These are phyloP conservation scores for Microctonus brassicae DNA, from an alignment of 2,888 invertebrate genomes.

Conservation along the genomic window DNA sequence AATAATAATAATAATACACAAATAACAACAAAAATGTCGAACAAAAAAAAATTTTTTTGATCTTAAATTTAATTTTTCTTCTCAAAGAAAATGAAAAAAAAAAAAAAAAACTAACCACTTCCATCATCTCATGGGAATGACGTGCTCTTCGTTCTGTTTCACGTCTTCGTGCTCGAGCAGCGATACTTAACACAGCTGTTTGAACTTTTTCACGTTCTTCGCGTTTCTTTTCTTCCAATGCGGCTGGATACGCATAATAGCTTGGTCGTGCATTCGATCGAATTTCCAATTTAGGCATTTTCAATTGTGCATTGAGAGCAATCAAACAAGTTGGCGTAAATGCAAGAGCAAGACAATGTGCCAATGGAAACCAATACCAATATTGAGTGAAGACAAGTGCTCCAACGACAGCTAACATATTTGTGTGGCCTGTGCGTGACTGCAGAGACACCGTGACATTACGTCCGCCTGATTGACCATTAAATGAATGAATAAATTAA, in stretches of 20 bases:
- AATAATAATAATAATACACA: slow-evolving; percentile 13
- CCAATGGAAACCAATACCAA: slow-evolving; percentile 99
- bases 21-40: neutral
- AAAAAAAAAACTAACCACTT: slow-evolving; percentile 80
- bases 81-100: no score
- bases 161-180: slow-evolving; percentile 90
- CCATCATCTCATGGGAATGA: slow-evolving; percentile 85
- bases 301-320: slow-evolving; percentile 91
- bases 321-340: slow-evolving; percentile 97
- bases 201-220: slow-evolving; percentile 98
- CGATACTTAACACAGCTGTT: slow-evolving; percentile 97
- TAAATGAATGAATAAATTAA: no score
- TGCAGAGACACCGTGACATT: slow-evolving; percentile 97
- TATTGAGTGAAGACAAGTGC: slow-evolving; percentile 98
- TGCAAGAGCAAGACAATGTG: slow-evolving; percentile 94
- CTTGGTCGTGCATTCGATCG: slow-evolving; percentile 95
- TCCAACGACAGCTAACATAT: slow-evolving; percentile 97
- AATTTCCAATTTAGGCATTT: slow-evolving; percentile 93
- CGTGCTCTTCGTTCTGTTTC: slow-evolving; percentile 79
- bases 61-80: no score
- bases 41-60: no score
- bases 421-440: slow-evolving; percentile 96
- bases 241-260: slow-evolving; percentile 95
- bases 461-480: slow-evolving; percentile 80
- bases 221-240: slow-evolving; percentile 97